Conservation (phyloP, 2,888 invertebrate genomes). For the Caenorhabditis virilis region DNA sequence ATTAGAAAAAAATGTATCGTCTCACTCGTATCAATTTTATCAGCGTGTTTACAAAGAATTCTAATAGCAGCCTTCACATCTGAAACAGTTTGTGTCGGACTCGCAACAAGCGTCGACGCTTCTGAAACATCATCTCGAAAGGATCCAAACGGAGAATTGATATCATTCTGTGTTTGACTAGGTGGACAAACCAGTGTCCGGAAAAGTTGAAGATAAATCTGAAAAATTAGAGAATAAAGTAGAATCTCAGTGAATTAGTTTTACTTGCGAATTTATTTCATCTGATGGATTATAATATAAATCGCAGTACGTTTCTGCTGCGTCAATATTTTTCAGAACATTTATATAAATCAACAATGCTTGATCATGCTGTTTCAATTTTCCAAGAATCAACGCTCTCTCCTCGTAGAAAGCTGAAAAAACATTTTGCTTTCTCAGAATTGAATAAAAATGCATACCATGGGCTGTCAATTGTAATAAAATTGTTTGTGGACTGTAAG, state of each 20-base stretch:
- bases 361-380: constrained; percentile 83
- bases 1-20: constrained; percentile 4
- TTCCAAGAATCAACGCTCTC: constrained; percentile 88
- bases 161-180: constrained; percentile 71
- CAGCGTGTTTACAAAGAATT: constrained; percentile 83
- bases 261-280: constrained; percentile 55
- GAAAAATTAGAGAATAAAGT: background rate
- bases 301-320: constrained; percentile 83
- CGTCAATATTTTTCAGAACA: constrained; percentile 80
- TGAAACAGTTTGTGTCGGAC: constrained; percentile 71
- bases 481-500: constrained; percentile 59
- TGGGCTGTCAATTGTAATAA: constrained; percentile 55
- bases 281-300: constrained; percentile 59
- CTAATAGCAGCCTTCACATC: constrained; percentile 82
- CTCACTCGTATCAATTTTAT: constrained; percentile 80
- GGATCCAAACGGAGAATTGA: constrained; percentile 23
- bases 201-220: constrained; percentile 77
- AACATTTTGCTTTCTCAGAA: too few species aligned
- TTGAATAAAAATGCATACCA: too few species aligned
- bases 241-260: background rate
- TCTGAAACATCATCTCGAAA: constrained; percentile 27
- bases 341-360: constrained; percentile 89
- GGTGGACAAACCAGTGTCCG: constrained; percentile 74
- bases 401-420: constrained; percentile 88
- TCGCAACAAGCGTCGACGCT: constrained; percentile 8